Base-by-base conservation (phyloP, 2,888 invertebrate species). In the Gymnosoma rotundatum region DNA sequence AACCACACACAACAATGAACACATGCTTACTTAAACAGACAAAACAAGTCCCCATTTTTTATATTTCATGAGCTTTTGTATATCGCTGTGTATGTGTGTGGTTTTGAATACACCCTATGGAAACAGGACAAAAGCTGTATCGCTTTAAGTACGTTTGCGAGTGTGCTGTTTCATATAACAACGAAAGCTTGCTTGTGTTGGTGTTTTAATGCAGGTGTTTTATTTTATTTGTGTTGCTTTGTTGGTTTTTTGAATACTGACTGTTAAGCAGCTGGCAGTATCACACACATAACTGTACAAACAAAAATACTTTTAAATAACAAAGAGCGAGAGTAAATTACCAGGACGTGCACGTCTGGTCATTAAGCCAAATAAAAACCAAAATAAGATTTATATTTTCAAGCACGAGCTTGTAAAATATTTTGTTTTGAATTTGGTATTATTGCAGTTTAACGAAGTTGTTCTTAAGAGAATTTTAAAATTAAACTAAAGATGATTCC, bases 331-430 rank as follows among this genome's bases (percentile, higher is more conserved):
- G 52, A 82, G 89, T 90, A 90, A 90, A 90, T 90, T 90, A 90
- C 89, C 88, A 88, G 88, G 87, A 87, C 87, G 89, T 89, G 89
- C 90, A 90, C 90, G 90, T 90, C 90, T 90, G 90, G 90, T 90
- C 90, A 90, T 90, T 90, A 90, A 90, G 90, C 89, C 89, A 89
- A 90, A 90, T 90, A 89, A 89, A 79, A 89, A 90, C 89, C 90
- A 88, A 89, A 90, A 88, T 87, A 90, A 90, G 90, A 90, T 90
- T 90, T 90, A 90, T 87, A 83, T 86, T 76, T 66, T 73, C 63
- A 64, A 56, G 61, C 78, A 73, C 75, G 38, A 83, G 80, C 54
- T 64, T 78, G 64, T 54, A 75, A 83, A 72, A 69, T 78, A 72
- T 75, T 78, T 82, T 50, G 52, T 50, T 56, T 61, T 73, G 67